phyloP scores from a whole-genome alignment of 2,888 invertebrate genomes.

The Morpho helenor region DNA sequence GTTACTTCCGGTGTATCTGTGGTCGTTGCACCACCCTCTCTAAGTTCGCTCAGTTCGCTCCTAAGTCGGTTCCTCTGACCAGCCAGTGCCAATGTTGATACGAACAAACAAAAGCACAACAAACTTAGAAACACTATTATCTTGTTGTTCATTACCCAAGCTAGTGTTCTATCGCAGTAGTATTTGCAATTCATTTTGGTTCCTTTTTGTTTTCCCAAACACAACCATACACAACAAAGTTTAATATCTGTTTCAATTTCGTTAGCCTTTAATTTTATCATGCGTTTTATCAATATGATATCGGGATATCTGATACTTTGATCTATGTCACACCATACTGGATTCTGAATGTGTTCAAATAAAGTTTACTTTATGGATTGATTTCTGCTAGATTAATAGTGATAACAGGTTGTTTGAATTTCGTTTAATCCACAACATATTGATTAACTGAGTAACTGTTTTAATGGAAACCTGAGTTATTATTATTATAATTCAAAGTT shows the following conservation, averaged over 20 bases:
- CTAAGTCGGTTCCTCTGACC: slow-evolving; percentile 50
- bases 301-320: neutral
- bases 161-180: slow-evolving; percentile 45
- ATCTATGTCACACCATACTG: neutral
- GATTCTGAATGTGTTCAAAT: neutral
- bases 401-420: neutral
- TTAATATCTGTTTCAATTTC: too few species aligned
- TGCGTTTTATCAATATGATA: slow-evolving; percentile 6
- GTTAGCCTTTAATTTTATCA: neutral
- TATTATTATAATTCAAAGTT: too few species aligned
- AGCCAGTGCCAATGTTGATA: slow-evolving; percentile 55
- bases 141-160: slow-evolving; percentile 64
- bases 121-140: slow-evolving; percentile 55
- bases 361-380: neutral
- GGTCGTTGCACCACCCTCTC: neutral
- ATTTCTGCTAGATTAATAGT: neutral
- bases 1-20: neutral
- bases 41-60: slow-evolving; percentile 38
- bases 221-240: neutral
- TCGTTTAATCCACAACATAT: neutral
- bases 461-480: too few species aligned
- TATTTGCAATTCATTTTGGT: slow-evolving; percentile 46
- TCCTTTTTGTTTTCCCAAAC: slow-evolving; percentile 5
- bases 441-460: neutral
- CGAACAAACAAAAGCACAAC: slow-evolving; percentile 56